Conservation (phyloP, 2,113 vertebrate species). For the Melanocharis versteri region DNA sequence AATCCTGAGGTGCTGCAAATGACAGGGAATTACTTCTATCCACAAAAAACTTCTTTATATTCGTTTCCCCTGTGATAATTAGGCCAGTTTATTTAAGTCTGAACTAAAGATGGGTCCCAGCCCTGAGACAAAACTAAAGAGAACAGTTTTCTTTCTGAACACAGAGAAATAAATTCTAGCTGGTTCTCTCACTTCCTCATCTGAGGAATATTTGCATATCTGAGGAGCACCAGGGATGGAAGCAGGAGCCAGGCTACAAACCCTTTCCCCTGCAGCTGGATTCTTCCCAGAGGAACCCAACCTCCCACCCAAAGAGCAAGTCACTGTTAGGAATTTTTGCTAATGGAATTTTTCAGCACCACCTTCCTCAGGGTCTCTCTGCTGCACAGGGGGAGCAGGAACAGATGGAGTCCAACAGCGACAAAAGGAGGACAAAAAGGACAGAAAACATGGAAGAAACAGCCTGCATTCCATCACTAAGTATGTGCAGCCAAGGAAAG, state of each 20-base stretch:
- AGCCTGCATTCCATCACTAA: fast-evolving
- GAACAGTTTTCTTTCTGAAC: not conserved
- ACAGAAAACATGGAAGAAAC: not conserved
- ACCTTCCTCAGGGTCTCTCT: not conserved
- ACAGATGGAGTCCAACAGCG: not conserved
- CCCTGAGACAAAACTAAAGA: not conserved
- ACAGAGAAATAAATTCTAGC: not conserved
- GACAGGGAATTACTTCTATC: not conserved
- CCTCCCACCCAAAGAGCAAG: not conserved
- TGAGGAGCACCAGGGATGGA: not conserved
- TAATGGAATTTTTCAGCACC: not conserved
- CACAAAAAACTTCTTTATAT: fast-evolving
- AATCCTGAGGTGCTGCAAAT: not conserved
- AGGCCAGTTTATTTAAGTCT: not conserved
- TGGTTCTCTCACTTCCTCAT: not conserved
- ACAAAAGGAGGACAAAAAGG: not conserved
- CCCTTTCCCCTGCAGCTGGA: not conserved
- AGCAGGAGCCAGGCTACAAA: not conserved
- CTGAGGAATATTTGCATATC: not conserved
- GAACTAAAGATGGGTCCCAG: not conserved
- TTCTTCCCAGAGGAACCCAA: not conserved
- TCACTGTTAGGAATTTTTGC: not conserved
- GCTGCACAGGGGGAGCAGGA: not conserved
- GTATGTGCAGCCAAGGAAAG: fast-evolving
- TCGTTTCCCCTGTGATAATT: not conserved